Evolutionary conservation across 2,888 invertebrate species (phyloP), one percentile per base, ranked within the genome.

Genomic region (Escarpia spicata): DNA sequence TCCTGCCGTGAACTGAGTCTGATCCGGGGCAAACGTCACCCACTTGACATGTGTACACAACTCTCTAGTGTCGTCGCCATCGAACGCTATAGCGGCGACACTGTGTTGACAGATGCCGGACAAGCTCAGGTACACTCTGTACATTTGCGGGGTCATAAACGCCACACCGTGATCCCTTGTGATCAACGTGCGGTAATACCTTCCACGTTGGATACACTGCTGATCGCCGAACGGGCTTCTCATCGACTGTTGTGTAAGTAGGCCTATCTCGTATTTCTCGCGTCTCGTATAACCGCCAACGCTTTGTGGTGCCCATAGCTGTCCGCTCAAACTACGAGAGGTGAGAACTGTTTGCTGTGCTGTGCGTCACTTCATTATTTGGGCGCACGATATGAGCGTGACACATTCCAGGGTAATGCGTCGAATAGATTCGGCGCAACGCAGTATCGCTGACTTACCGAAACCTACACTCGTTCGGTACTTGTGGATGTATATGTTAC

Each of bases 1-100:
- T 75, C 75, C 15, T 52, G 52, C 52, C 52, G 75, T n/a, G 75
- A 75, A 75, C 75, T 75, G 26, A 4, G 26, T 26, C 75, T 4
- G 75, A 26, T 75, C 75, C 26, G 26, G 75, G n/a, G 75, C 75
- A 75, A 75, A 75, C 75, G 75, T n/a, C 75, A 75, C 19, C 75
- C 75, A 75, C 75, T 75, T 75, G 75, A 26, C 75, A 75, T 75
- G 75, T 75, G 75, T 75, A 75, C 75, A 75, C 75, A 75, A 26
- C 26, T 19, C n/a, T 75, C 75, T 75, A 75, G 75, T 26, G 75
- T n/a, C 75, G 75, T 75, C 75, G 75, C 75, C 75, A 26, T 75
- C 75, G 75, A 6, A 26, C 26, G 26, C 75, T 75, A 6, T n/a
- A 75, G n/a, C 26, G 75, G 26, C 26, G 75, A 75, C 75, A 75